A percentile compares a stretch with the other conserved stretches of the same genome.
Conservation (phyloP, 2,797 vertebrate genomes). For the Myiotriccus ornatus region DNA sequence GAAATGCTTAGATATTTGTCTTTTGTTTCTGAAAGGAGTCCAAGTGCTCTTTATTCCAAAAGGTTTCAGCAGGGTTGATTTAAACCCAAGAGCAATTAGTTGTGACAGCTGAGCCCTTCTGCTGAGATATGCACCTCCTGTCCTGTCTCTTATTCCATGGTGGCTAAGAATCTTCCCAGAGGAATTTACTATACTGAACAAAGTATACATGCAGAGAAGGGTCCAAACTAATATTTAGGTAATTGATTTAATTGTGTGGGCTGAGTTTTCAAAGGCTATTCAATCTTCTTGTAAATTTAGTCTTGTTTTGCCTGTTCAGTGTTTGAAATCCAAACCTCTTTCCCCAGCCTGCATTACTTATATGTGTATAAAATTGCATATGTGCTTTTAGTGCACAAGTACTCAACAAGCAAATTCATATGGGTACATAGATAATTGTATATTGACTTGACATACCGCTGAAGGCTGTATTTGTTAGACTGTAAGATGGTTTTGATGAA, state of each 20-base stretch:
- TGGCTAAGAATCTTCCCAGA: neutral
- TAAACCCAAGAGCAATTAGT: neutral
- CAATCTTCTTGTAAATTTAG: neutral
- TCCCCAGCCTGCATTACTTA: neutral
- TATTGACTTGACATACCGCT: neutral
- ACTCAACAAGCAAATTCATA: neutral
- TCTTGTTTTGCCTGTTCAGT: neutral
- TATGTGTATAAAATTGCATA: neutral
- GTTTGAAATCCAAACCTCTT: neutral
- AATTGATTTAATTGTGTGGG: neutral
- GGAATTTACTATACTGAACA: neutral
- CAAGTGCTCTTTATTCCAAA: neutral
- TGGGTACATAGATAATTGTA: neutral
- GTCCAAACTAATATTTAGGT: neutral
- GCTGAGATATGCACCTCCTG: neutral
- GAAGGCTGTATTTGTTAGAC: neutral
- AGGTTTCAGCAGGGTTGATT: neutral
- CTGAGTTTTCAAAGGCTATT: neutral
- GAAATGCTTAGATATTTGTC: neutral
- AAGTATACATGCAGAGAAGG: neutral
- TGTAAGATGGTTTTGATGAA: neutral
- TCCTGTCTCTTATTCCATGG: neutral
- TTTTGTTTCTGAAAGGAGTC: neutral
- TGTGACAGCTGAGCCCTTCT: neutral
- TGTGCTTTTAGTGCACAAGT: neutral